Percentiles rank a stretch among this genome's conserved stretches.
These are phyloP conservation scores for Oxytorus armatus DNA, from an alignment of 2,888 invertebrate species.

Conservation along the genomic window DNA sequence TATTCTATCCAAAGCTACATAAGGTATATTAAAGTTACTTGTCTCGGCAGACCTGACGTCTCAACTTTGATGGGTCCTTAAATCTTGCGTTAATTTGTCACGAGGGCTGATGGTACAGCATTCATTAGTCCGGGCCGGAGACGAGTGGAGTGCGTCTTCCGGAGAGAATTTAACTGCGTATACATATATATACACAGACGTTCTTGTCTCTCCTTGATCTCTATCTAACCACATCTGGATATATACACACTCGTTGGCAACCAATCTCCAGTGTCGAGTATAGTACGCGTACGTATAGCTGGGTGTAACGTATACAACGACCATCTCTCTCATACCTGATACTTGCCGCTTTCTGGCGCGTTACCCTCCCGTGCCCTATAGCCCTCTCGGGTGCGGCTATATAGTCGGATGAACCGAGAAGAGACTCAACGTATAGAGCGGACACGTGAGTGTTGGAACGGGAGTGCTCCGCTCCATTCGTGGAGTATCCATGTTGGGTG, in stretches of 20 bases:
- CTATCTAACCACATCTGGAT: conserved; percentile 19
- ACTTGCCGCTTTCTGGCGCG: conserved; percentile 39
- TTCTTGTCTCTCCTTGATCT: conserved; percentile 20
- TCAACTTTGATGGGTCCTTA: conserved; percentile 65
- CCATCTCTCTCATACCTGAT: conserved; percentile 45
- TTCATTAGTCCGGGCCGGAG: conserved; percentile 69
- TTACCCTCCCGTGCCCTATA: conserved; percentile 27
- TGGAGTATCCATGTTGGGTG: not conserved
- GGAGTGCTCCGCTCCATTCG: conserved; percentile 34
- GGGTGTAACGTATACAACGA: conserved; percentile 47
- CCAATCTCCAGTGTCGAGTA: conserved; percentile 46
- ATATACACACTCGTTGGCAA: conserved; percentile 27
- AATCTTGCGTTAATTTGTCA: conserved; percentile 71
- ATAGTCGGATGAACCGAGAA: conserved; percentile 20
- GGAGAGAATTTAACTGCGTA: conserved; percentile 5
- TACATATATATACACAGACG: conserved; percentile 4
- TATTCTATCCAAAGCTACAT: not conserved
- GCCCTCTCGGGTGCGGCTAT: not conserved
- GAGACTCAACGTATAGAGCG: conserved; percentile 22
- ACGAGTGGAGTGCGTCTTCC: conserved; percentile 30
- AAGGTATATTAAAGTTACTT: conserved; percentile 27
- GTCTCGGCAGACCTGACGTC: conserved; percentile 47
- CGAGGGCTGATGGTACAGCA: conserved; percentile 46
- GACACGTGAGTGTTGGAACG: conserved; percentile 29
- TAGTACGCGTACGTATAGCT: not conserved